These are phyloP conservation scores for Andrena praecox DNA, from an alignment of 2,888 invertebrate genomes.

Conservation along the genomic window DNA sequence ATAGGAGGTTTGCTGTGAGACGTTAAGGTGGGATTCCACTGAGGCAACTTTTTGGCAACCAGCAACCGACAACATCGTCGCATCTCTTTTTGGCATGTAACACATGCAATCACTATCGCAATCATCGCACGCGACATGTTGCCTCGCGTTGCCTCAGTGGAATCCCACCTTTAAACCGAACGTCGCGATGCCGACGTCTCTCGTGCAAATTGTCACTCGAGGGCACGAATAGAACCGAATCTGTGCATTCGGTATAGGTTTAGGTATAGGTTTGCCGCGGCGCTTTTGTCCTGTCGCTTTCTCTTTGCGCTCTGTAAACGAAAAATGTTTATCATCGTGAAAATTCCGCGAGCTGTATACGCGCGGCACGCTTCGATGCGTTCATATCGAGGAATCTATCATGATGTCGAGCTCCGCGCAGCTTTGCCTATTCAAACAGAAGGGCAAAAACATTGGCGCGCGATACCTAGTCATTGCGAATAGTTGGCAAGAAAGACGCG, in stretches of 20 bases:
- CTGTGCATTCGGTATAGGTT: not conserved
- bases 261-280: not conserved
- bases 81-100: too few species aligned
- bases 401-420: conserved; percentile 12
- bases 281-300: not conserved
- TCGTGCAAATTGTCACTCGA: conserved; percentile 36
- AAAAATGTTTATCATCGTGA: conserved; percentile 24
- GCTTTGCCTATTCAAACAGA: conserved; percentile 45
- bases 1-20: conserved; percentile 26
- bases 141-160: too few species aligned
- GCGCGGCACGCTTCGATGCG: conserved; percentile 23
- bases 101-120: too few species aligned
- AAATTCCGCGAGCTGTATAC: not conserved
- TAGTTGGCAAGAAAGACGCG: conserved; percentile 25
- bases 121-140: too few species aligned
- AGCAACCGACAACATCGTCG: too few species aligned
- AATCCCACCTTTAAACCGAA: conserved; percentile 13
- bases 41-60: too few species aligned
- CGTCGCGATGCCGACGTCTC: conserved; percentile 31
- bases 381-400: conserved; percentile 56
- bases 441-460: conserved; percentile 19
- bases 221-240: conserved; percentile 15
- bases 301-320: not conserved
- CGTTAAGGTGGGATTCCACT: conserved; percentile 13
- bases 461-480: not conserved